phyloP scores from a whole-genome alignment of 2,797 vertebrate species.

The Lagodon rhomboides region DNA sequence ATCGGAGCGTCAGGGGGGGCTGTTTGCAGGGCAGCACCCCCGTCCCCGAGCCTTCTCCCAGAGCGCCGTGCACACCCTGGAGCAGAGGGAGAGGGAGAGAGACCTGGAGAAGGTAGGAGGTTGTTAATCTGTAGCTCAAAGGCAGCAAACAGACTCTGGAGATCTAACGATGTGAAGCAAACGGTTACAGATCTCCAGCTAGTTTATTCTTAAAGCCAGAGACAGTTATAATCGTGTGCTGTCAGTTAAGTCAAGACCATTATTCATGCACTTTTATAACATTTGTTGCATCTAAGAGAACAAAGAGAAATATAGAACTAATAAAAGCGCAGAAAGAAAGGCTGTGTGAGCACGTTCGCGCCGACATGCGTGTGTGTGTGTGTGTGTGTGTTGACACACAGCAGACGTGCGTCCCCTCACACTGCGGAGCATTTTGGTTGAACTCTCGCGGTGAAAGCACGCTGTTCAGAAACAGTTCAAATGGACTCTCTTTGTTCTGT shows the following conservation, averaged over 20 bases:
- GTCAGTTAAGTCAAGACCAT: neutral
- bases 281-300: conserved; percentile 17
- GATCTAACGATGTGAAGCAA: conserved; percentile 29
- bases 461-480: conserved; percentile 42
- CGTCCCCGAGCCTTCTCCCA: conserved; percentile 93
- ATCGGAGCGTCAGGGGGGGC: conserved; percentile 80
- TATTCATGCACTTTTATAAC: conserved; percentile 5
- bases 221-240: neutral
- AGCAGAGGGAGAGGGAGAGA: conserved; percentile 86
- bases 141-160: conserved; percentile 49
- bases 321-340: conserved; percentile 8
- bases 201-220: neutral
- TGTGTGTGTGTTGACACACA: conserved; percentile 12
- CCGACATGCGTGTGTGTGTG: neutral
- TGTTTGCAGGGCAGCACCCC: conserved; percentile 76
- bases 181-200: conserved; percentile 14
- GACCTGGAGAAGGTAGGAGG: conserved; percentile 88
- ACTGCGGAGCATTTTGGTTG: conserved; percentile 31
- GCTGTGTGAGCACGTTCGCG: neutral
- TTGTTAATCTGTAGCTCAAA: conserved; percentile 56
- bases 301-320: conserved; percentile 5
- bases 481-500: conserved; percentile 57
- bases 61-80: conserved; percentile 91
- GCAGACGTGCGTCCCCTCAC: conserved; percentile 42
- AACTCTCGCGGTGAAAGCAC: conserved; percentile 32